Percentiles rank a stretch among this genome's conserved stretches.
Evolutionary conservation across 1,140 invertebrate genomes (phyloP).

Genomic region (Caenorhabditis tropicalis): DNA sequence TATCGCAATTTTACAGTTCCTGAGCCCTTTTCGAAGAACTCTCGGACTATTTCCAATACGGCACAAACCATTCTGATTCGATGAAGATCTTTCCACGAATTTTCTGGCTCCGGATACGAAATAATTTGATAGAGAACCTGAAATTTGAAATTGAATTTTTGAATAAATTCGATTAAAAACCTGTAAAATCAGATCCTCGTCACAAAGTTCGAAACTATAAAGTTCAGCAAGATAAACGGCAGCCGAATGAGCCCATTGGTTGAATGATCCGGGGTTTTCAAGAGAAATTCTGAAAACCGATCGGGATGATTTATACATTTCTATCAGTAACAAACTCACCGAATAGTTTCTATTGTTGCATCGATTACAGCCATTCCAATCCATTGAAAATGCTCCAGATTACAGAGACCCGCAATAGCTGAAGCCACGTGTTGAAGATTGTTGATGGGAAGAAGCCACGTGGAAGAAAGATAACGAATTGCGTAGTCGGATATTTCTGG

Average conservation of each 20-base stretch:
- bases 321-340: too few relatives aligned
- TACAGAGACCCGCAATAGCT: constrained; percentile 34
- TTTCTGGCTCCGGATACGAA: constrained; percentile 42
- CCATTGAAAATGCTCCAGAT: constrained; percentile 45
- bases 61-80: constrained; percentile 49
- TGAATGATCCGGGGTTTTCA: constrained; percentile 44
- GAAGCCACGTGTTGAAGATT: constrained; percentile 45
- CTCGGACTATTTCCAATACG: constrained; percentile 37
- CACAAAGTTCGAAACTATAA: constrained; percentile 57
- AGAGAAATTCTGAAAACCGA: constrained; percentile 34
- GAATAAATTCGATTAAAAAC: not conserved
- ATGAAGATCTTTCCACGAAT: constrained; percentile 44
- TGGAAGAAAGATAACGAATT: constrained; percentile 50
- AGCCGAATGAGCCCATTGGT: constrained; percentile 51
- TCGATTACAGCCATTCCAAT: constrained; percentile 49
- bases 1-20: constrained; percentile 22
- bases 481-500: constrained; percentile 38
- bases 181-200: constrained; percentile 47
- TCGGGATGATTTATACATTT: too few relatives aligned
- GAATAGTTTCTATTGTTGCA: constrained; percentile 40
- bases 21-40: constrained; percentile 42
- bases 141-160: not conserved
- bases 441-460: constrained; percentile 45
- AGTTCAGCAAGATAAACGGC: constrained; percentile 55
- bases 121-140: constrained; percentile 56